Conservation (phyloP, 2,113 vertebrate species). For the Coracopsis vasa region DNA sequence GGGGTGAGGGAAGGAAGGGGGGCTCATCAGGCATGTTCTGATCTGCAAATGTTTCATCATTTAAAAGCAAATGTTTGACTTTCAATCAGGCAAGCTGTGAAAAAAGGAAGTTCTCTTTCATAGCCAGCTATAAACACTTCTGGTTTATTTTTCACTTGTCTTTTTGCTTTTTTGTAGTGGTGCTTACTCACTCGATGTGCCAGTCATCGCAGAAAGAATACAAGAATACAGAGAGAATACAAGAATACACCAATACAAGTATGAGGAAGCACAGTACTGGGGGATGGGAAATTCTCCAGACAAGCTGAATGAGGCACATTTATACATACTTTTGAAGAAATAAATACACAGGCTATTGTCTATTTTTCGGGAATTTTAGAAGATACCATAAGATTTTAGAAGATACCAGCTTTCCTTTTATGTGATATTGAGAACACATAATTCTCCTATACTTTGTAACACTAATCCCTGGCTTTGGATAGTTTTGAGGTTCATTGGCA, state of each 20-base stretch:
- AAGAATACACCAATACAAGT: neutral
- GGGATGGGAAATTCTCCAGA: neutral
- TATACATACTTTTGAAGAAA: neutral
- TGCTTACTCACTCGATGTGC: neutral
- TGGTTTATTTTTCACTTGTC: neutral
- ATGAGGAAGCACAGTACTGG: neutral
- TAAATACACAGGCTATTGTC: rapidly evolving
- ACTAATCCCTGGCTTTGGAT: neutral
- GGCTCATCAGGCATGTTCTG: neutral
- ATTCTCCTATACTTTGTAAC: neutral
- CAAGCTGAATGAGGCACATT: neutral
- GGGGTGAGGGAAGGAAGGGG: neutral
- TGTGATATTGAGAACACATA: neutral
- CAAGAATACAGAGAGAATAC: neutral
- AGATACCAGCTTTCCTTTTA: neutral
- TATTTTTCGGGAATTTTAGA: neutral
- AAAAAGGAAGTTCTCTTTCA: neutral
- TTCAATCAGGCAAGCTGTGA: neutral
- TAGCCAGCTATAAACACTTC: neutral
- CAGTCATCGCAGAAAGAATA: neutral
- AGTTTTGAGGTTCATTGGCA: neutral
- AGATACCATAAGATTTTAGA: neutral
- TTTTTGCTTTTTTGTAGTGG: neutral
- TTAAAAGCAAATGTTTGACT: neutral
- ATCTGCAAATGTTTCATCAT: neutral